Evolutionary conservation across 2,113 vertebrate species (phyloP), one percentile per base, ranked within the genome.

Genomic region (Heloderma charlesbogerti): DNA sequence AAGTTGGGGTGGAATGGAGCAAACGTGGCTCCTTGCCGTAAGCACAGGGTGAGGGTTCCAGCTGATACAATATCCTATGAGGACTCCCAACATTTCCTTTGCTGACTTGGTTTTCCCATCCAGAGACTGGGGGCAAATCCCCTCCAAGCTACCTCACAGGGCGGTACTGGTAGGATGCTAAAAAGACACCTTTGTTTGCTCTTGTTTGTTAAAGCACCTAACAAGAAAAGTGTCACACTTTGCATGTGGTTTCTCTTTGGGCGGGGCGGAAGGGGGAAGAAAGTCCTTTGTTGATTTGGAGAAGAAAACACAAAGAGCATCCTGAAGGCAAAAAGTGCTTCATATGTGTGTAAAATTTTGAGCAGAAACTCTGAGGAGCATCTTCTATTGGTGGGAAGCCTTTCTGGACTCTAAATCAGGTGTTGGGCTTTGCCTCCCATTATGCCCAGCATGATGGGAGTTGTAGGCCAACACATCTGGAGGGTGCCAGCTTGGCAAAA

Each of bases 131-230:
- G 84, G 37, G 57, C n/a, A 85, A 16, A 34, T 71, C 15, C 10
- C 37, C 48, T 71, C 6, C 79, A 43, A 40, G 18, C 18, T 74
- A 60, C 37, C 45, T 80, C 45, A 31, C 13, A 2, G 2, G 25
- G 13, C n/a, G n/a, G n/a, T 34, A 37, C 20, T 40, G 74, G 37
- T 37, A 51, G 1, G 6, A 85, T 5, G 13, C 22, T 43, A 37
- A 74, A 54, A 29, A 31, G 40, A 40, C 2, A 3, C 43, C 27
- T 90, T 79, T 60, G 31, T 69, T 80, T 86, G 3, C 45, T 54
- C 29, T 54, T 69, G 27, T 69, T 85, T n/a, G 10, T 84, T 51
- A 79, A 86, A 86, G 60, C 72, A 79, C 60, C 86, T 69, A 48
- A 29, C 20, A 54, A 15, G 27, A 67, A 51, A 51, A 40, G 25